A percentile compares a stretch with the other conserved stretches of the same genome.
phyloP scores from a whole-genome alignment of 2,797 vertebrate genomes.

The Crypturellus tataupa region DNA sequence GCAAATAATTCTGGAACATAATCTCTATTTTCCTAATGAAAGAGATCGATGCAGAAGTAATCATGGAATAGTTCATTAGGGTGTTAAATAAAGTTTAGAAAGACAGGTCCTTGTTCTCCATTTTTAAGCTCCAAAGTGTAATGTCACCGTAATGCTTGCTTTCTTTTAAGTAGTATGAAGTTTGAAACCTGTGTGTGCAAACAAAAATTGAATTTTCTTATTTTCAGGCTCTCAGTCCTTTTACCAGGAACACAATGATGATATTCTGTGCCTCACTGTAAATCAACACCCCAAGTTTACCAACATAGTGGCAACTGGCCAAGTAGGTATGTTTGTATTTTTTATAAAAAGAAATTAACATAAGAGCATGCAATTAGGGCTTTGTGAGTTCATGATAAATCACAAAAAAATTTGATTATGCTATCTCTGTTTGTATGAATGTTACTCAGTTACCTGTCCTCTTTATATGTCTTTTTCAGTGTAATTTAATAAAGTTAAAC shows the following conservation, averaged over 20 bases:
- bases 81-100: not conserved
- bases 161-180: not conserved
- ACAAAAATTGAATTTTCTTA: not conserved
- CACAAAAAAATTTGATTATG: slow-evolving; percentile 50
- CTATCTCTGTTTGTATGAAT: slow-evolving; percentile 64
- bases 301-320: slow-evolving; percentile 99
- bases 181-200: not conserved
- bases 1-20: not conserved
- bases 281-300: slow-evolving; percentile 99
- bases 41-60: not conserved
- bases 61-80: not conserved
- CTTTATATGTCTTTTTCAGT: slow-evolving; percentile 39
- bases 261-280: slow-evolving; percentile 99
- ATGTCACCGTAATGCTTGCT: not conserved
- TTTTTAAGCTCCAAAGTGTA: not conserved
- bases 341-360: slow-evolving; percentile 71
- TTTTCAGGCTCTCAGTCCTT: slow-evolving; percentile 95
- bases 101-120: not conserved
- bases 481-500: slow-evolving; percentile 26
- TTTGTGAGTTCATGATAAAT: slow-evolving; percentile 59
- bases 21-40: not conserved
- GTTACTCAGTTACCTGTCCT: slow-evolving; percentile 78
- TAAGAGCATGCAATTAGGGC: slow-evolving; percentile 56
- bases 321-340: slow-evolving; percentile 99
- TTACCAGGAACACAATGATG: slow-evolving; percentile 98